Evolutionary conservation across 2,888 invertebrate genomes (phyloP).

Genomic region (Adelognathus sp.): DNA sequence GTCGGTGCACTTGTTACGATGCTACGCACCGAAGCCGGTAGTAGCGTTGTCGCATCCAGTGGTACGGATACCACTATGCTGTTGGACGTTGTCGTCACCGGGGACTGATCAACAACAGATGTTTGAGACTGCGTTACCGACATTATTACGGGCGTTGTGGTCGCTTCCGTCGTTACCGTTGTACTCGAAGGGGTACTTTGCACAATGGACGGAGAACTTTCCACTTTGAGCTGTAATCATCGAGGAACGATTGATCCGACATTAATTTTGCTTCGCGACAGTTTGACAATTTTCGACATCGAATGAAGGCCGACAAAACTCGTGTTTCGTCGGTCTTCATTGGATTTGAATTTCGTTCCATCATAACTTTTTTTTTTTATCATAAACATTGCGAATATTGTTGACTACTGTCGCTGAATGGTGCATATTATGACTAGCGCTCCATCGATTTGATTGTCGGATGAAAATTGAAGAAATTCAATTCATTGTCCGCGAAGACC

Average conservation of each 20-base stretch:
- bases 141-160: constrained; percentile 77
- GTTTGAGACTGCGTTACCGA: constrained; percentile 75
- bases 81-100: constrained; percentile 77
- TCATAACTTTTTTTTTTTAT: too few relatives aligned
- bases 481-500: too few relatives aligned
- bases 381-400: too few relatives aligned
- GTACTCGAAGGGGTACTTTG: constrained; percentile 67
- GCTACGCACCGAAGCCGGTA: constrained; percentile 74
- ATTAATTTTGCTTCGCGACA: constrained; percentile 9
- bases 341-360: too few relatives aligned
- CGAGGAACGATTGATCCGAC: background rate
- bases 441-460: too few relatives aligned
- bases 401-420: too few relatives aligned
- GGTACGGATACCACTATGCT: constrained; percentile 87
- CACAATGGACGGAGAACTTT: constrained; percentile 69
- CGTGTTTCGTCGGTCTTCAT: too few relatives aligned
- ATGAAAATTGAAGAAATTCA: too few relatives aligned
- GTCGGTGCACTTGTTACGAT: constrained; percentile 76
- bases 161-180: constrained; percentile 70
- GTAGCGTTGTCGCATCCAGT: constrained; percentile 82
- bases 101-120: constrained; percentile 71
- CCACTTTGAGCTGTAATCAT: constrained; percentile 71
- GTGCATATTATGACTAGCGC: too few relatives aligned
- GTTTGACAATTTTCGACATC: background rate
- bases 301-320: too few relatives aligned